Evolutionary conservation across 2,888 invertebrate genomes (phyloP), one percentile per base, ranked within the genome.

Genomic region (Tetanocera ferruginea): DNA sequence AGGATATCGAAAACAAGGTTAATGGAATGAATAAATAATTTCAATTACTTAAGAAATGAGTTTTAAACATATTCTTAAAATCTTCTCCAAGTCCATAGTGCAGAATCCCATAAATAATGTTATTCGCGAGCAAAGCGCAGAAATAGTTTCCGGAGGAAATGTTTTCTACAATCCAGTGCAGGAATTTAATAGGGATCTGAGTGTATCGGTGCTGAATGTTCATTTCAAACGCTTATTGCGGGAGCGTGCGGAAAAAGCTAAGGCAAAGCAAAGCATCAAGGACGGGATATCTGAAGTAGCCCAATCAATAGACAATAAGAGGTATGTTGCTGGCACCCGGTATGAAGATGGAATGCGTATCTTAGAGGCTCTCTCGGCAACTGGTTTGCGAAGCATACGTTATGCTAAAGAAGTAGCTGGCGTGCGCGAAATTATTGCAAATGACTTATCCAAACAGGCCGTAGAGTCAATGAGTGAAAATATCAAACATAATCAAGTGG

Each of bases 81-180:
- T 34, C 4, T 0, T 66, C 0, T 17, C 23, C 0, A 23, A 82
- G 82, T 9, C 17, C 11, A 28, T 34, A 25, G 62, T 66, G 6
- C 77, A 55, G 14, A 85, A 85, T 77, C 83, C 85, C 0, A 81
- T 83, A 71, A 78, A 80, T 9, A 84, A 81, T 66, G 80, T 87
- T 2, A 83, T 87, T 49, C 82, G 82, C 73, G 98, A 98, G 91
- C 97, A 97, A 0, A 91, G 93, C 84, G 96, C 97, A 0, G 93
- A 93, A 87, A 94, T 97, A 80, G 90, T 93, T 74, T 92, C 95
- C 1, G 91, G 91, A 64, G 94, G 94, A 52, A 94, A 94, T 87
- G 98, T 99, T 0, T 99, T 99, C 90, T 99, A 99, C 88, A 99
- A 99, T 90, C 97, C 98, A 0, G 99, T 99, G 0, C 98, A 98